Evolutionary conservation across 1,140 invertebrate genomes (phyloP).

Genomic region (Trichonephila clavata): DNA sequence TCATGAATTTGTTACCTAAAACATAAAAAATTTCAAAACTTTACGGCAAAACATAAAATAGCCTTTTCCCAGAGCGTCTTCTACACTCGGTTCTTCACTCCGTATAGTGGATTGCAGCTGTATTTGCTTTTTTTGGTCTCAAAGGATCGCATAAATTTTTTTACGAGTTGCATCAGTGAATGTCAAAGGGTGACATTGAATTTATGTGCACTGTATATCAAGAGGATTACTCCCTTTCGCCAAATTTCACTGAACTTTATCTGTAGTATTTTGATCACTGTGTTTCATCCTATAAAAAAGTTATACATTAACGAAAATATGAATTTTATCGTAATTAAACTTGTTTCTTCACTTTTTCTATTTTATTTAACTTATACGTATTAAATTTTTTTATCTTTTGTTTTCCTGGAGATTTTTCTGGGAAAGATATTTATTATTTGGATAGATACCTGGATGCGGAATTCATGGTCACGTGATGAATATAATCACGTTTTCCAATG

Average conservation of each 20-base stretch:
- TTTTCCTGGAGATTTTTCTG: no score
- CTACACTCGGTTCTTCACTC: background rate
- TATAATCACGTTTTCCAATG: no score
- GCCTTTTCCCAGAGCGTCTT: background rate
- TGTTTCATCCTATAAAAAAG: background rate
- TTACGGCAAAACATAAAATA: background rate
- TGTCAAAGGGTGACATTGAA: background rate
- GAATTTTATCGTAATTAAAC: no score
- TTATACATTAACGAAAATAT: no score
- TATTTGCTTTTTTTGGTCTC: conserved; percentile 6
- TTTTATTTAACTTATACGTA: no score
- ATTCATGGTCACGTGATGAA: no score
- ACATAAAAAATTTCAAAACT: no score
- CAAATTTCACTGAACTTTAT: background rate
- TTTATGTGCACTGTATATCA: background rate
- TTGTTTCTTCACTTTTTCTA: no score
- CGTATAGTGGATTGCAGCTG: background rate
- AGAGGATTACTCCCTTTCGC: background rate
- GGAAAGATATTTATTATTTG: no score
- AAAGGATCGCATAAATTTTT: background rate
- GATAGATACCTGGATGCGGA: no score
- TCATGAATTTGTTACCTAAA: no score
- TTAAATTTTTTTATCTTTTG: no score
- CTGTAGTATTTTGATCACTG: background rate
- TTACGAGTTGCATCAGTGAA: background rate